Conservation (phyloP, 2,888 invertebrate species). For the Eupithecia abbreviata region DNA sequence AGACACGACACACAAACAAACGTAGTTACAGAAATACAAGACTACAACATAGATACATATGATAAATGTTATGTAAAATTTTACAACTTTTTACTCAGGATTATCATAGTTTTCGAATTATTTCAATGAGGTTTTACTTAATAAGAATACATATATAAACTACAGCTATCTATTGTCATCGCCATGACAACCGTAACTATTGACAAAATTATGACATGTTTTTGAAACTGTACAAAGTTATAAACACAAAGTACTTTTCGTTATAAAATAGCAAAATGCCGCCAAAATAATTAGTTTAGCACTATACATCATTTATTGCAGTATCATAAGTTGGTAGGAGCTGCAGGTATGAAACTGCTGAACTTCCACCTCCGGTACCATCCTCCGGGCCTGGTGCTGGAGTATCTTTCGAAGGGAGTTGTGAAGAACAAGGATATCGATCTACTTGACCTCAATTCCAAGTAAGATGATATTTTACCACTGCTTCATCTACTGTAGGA, state of each 20-base stretch:
- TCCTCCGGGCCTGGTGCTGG: constrained; percentile 88
- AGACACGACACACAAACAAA: no score
- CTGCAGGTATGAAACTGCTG: constrained; percentile 84
- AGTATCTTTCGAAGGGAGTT: constrained; percentile 83
- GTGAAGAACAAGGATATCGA: constrained; percentile 86
- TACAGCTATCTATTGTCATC: background rate
- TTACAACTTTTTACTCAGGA: no score
- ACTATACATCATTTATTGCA: background rate
- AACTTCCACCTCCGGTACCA: constrained; percentile 89
- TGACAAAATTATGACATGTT: constrained; percentile 64
- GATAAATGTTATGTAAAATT: no score
- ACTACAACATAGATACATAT: no score
- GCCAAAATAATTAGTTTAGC: background rate
- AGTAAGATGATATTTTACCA: constrained; percentile 71
- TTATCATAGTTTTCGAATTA: no score
- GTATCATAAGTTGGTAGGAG: background rate
- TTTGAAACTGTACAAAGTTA: constrained; percentile 50
- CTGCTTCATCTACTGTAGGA: background rate
- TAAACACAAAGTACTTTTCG: no score
- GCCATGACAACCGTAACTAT: constrained; percentile 64
- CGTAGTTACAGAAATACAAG: no score
- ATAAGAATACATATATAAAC: background rate
- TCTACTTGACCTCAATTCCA: constrained; percentile 84
- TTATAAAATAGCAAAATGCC: constrained; percentile 44
- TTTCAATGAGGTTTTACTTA: background rate